Percentiles rank a stretch among this genome's conserved stretches.
phyloP scores from a whole-genome alignment of 2,797 vertebrate species.

The Sciurus vulgaris region DNA sequence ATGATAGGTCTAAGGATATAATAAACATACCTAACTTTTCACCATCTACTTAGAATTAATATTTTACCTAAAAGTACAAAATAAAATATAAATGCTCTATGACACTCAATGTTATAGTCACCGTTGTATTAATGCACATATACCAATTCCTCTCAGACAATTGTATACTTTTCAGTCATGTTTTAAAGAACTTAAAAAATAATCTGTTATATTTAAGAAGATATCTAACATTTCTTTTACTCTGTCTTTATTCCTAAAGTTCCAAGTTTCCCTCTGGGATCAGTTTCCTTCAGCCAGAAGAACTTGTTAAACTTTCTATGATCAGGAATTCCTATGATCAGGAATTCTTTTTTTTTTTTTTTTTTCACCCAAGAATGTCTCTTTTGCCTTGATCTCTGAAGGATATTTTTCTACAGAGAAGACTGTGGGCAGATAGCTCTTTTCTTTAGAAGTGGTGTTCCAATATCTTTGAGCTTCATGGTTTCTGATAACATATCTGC shows the following conservation, averaged over 20 bases:
- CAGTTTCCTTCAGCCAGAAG: neutral
- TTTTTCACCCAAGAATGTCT: neutral
- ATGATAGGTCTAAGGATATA: neutral
- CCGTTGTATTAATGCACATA: neutral
- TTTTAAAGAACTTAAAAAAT: slow-evolving; percentile 6
- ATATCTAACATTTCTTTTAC: neutral
- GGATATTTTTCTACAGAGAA: neutral
- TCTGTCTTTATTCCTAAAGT: neutral
- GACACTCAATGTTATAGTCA: neutral
- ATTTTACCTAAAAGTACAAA: neutral
- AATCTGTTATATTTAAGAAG: neutral
- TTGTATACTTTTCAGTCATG: neutral
- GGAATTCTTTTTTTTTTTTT: neutral
- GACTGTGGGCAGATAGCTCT: neutral
- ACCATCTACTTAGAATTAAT: neutral
- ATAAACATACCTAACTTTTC: neutral
- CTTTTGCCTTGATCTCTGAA: too few relatives aligned
- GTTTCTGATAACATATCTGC: neutral
- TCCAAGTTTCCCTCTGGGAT: neutral
- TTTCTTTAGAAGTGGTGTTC: neutral
- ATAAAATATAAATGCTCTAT: neutral
- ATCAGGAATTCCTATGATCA: neutral
- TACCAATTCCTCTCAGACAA: neutral
- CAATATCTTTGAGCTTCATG: neutral
- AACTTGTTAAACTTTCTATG: neutral